These are phyloP conservation scores for Calameuta pallipes DNA, from an alignment of 2,888 invertebrate species.

Conservation along the genomic window DNA sequence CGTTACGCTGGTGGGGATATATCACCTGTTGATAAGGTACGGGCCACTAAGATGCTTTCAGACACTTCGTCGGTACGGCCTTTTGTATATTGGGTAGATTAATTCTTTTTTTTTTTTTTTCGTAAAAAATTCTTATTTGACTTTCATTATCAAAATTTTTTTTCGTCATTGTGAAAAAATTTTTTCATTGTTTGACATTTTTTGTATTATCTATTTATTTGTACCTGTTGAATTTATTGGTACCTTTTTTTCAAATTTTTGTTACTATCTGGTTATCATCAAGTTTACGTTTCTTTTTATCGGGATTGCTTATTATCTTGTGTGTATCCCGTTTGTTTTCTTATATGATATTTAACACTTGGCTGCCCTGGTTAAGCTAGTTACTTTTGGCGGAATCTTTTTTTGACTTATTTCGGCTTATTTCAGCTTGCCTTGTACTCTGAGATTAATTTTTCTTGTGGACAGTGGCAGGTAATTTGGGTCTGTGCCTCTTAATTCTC, in stretches of 20 bases:
- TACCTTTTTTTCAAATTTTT: background rate
- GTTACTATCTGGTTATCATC: background rate
- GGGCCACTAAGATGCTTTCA: background rate
- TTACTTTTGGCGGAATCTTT: background rate
- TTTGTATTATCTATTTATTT: background rate
- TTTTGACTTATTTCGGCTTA: background rate
- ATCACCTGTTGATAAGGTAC: background rate
- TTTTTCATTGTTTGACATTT: no score
- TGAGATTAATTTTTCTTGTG: background rate
- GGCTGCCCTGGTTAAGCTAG: background rate
- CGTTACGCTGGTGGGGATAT: background rate
- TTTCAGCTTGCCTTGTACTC: background rate
- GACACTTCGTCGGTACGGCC: background rate
- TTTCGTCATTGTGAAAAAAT: background rate
- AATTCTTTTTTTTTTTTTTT: background rate
- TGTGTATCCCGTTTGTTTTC: background rate
- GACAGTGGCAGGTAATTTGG: background rate
- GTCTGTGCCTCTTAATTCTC: background rate
- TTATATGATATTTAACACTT: background rate
- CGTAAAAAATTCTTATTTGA: background rate
- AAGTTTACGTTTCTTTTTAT: background rate
- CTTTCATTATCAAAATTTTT: background rate
- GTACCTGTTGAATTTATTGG: background rate
- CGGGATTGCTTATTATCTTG: background rate
- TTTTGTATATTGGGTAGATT: background rate